Conservation (phyloP, 2,888 invertebrate genomes). For the Torymus texanus region DNA sequence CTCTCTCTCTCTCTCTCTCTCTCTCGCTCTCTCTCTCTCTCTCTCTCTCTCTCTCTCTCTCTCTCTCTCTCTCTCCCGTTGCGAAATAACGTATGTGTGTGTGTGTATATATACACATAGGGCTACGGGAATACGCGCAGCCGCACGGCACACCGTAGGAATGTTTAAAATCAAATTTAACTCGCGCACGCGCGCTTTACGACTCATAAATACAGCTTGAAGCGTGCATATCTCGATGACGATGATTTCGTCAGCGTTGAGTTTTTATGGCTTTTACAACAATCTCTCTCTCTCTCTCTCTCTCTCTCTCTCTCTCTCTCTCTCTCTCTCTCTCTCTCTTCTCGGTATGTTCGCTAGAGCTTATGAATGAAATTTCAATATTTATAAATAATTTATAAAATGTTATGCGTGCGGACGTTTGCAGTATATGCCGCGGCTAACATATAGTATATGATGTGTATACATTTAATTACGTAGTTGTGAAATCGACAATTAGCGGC, state of each 20-base stretch:
- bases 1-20: too few relatives aligned
- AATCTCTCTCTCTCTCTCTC: neutral
- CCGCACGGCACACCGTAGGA: neutral
- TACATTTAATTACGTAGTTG: conserved; percentile 4
- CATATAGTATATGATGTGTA: too few relatives aligned
- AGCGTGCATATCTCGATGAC: conserved; percentile 11
- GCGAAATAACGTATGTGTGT: neutral
- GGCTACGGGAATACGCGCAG: too few relatives aligned
- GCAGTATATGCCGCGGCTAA: neutral
- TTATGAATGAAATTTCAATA: conserved; percentile 33
- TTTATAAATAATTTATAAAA: conserved; percentile 36
- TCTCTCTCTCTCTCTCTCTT: too few relatives aligned
- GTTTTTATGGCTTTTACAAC: conserved; percentile 36
- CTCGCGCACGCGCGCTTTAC: conserved; percentile 26
- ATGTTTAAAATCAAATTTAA: conserved; percentile 36
- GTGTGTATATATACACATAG: too few relatives aligned
- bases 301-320: too few relatives aligned
- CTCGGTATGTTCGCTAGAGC: neutral
- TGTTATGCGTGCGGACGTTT: neutral
- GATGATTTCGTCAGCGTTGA: conserved; percentile 30
- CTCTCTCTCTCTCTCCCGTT: neutral
- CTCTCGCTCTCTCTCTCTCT: too few relatives aligned
- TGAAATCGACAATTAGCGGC: conserved; percentile 47
- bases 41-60: too few relatives aligned
- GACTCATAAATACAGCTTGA: conserved; percentile 44